Conservation (phyloP, 2,113 vertebrate genomes). For the Oceanites oceanicus region DNA sequence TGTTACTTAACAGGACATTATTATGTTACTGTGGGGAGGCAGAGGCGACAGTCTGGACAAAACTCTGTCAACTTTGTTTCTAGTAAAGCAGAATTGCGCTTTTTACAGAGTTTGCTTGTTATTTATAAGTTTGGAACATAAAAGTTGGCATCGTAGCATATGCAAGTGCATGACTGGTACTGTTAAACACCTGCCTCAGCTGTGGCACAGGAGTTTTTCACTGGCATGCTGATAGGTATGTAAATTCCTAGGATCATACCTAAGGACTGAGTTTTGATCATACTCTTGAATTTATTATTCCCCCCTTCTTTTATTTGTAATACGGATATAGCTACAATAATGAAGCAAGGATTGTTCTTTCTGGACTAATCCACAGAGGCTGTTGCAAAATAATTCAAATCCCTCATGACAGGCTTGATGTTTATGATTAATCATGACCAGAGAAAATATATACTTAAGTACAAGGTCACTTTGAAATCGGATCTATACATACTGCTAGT, state of each 20-base stretch:
- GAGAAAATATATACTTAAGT: background rate
- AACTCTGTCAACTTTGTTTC: background rate
- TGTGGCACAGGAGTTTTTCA: background rate
- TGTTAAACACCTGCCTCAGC: background rate
- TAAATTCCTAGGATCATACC: background rate
- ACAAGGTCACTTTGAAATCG: background rate
- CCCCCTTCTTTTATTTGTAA: background rate
- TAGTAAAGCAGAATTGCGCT: background rate
- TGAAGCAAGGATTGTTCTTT: background rate
- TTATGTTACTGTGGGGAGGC: background rate
- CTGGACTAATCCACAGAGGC: background rate
- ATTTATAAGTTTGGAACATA: background rate
- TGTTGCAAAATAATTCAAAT: background rate
- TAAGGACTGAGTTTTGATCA: background rate
- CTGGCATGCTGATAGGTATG: background rate
- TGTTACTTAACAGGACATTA: too few species aligned
- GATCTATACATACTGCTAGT: background rate
- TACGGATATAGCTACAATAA: background rate
- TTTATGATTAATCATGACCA: background rate
- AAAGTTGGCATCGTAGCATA: rapidly evolving
- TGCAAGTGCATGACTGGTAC: background rate
- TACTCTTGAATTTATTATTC: background rate
- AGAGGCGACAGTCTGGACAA: background rate
- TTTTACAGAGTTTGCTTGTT: background rate
- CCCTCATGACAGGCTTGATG: background rate